A percentile compares a stretch with the other conserved stretches of the same genome.
These are phyloP conservation scores for Polietes domitor DNA, from an alignment of 2,888 invertebrate genomes.

Conservation along the genomic window DNA sequence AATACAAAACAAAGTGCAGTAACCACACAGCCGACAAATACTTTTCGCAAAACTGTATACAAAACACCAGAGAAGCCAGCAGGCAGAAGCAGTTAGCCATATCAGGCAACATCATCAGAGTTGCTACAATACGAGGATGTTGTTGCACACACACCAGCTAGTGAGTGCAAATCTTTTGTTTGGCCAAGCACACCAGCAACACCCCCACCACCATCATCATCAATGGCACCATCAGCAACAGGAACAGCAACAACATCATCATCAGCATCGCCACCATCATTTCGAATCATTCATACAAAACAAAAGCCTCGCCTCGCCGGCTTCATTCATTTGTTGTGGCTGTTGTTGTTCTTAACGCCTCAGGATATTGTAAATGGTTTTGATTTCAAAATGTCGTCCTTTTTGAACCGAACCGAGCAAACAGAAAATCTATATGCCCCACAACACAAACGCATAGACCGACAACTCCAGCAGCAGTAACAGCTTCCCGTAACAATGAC, in stretches of 20 bases:
- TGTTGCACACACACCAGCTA: neutral
- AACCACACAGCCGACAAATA: too few relatives aligned
- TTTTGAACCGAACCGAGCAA: conserved; percentile 25
- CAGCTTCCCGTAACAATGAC: too few relatives aligned
- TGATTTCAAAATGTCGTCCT: conserved; percentile 46
- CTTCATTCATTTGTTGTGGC: neutral
- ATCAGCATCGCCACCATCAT: conserved; percentile 28
- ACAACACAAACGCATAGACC: neutral
- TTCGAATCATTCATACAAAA: conserved; percentile 30
- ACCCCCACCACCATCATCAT: conserved; percentile 19
- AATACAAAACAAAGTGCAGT: neutral
- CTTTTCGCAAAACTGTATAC: conserved; percentile 4
- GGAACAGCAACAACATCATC: conserved; percentile 38
- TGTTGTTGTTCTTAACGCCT: conserved; percentile 40
- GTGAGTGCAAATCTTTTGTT: neutral
- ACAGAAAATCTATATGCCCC: neutral
- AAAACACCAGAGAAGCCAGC: neutral
- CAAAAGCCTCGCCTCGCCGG: neutral
- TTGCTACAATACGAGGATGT: too few relatives aligned
- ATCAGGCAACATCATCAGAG: conserved; percentile 5
- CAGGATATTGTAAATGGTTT: conserved; percentile 51
- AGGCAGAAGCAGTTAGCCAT: conserved; percentile 55
- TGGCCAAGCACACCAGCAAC: neutral
- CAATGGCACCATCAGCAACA: conserved; percentile 18
- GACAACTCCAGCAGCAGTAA: neutral